Conservation (phyloP, 2,113 vertebrate genomes). For the Azemiops feae region DNA sequence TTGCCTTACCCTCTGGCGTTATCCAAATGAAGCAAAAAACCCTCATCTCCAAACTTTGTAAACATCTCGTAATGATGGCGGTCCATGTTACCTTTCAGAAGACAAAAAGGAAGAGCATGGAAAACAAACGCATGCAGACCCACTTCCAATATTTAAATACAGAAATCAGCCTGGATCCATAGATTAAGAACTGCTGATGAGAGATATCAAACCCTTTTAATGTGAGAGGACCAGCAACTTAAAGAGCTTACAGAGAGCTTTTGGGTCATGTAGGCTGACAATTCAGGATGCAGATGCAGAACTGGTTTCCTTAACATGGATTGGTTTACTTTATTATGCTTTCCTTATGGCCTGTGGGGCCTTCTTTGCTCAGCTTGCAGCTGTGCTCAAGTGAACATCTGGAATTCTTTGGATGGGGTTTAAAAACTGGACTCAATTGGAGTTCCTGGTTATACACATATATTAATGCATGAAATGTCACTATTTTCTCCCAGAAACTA, state of each 20-base stretch:
- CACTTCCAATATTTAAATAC: background rate
- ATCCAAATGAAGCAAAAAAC: conserved; percentile 92
- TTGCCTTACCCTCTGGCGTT: conserved; percentile 90
- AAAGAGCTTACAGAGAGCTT: background rate
- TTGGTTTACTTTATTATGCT: background rate
- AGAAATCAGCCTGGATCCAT: background rate
- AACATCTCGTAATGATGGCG: conserved; percentile 97
- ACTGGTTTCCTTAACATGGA: background rate
- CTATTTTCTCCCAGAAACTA: background rate
- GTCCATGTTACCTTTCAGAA: conserved; percentile 91
- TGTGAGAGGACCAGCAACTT: background rate
- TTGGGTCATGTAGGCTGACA: background rate
- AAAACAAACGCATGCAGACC: background rate
- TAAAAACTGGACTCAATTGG: background rate
- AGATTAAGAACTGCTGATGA: background rate
- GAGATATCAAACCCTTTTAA: background rate
- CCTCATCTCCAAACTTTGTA: conserved; percentile 92
- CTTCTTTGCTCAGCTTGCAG: background rate
- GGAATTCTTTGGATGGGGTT: background rate
- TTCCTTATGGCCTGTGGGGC: background rate
- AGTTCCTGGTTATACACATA: background rate
- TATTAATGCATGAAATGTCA: background rate
- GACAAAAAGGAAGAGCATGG: background rate
- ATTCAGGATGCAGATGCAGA: background rate
- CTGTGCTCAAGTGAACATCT: background rate